These are phyloP conservation scores for Sardina pilchardus DNA, from an alignment of 2,113 vertebrate species.

Conservation along the genomic window DNA sequence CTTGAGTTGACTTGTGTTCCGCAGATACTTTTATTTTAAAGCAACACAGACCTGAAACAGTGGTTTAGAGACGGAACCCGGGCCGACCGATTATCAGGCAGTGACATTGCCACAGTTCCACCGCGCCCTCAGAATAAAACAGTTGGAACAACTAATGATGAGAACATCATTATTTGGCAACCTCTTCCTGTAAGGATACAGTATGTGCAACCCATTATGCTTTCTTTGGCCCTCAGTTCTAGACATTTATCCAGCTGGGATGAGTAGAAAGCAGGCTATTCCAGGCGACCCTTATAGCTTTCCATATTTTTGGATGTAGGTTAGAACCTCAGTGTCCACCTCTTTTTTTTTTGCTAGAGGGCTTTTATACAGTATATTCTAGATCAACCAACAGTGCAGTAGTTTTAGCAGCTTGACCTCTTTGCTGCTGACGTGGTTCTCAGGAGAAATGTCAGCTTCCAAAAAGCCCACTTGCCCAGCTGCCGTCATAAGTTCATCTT, in stretches of 20 bases:
- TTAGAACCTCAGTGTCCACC: neutral
- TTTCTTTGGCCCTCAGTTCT: neutral
- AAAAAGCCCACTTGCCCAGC: neutral
- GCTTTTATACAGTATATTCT: neutral
- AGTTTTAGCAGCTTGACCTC: neutral
- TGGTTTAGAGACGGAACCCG: no score
- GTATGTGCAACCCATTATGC: neutral
- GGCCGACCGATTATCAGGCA: no score
- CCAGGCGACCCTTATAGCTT: neutral
- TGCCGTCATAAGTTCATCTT: conserved; percentile 25
- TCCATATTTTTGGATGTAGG: neutral
- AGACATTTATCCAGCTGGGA: neutral
- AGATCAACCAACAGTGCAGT: neutral
- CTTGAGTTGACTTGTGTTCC: neutral
- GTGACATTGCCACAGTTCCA: no score
- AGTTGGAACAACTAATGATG: neutral
- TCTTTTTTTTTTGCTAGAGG: neutral
- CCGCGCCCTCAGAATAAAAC: neutral
- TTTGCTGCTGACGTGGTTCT: neutral
- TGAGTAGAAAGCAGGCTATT: neutral
- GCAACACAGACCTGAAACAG: no score
- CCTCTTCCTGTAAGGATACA: neutral
- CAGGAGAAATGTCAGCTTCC: neutral
- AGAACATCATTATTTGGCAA: neutral
- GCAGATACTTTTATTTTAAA: no score